phyloP scores from a whole-genome alignment of 2,113 vertebrate species.

The Nothocercus nigrocapillus region DNA sequence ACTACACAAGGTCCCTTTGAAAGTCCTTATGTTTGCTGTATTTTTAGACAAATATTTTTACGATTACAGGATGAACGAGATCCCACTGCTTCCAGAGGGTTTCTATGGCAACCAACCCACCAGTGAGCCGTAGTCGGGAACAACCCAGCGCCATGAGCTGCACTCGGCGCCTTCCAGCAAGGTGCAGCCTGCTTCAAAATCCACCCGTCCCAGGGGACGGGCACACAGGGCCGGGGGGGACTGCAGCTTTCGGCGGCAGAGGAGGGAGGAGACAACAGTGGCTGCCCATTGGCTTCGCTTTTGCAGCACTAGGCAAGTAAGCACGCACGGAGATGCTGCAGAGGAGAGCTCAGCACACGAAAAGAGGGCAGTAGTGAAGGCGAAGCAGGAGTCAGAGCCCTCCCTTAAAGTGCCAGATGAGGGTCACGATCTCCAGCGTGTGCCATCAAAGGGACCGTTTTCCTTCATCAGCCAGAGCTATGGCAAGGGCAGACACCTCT shows the following conservation, averaged over 20 bases:
- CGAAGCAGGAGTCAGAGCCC: rapidly evolving
- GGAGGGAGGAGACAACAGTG: background rate
- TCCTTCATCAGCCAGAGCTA: background rate
- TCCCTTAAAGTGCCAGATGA: background rate
- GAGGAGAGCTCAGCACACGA: background rate
- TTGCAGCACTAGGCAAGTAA: background rate
- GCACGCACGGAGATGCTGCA: background rate
- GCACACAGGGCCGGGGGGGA: too few relatives aligned
- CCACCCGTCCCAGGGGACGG: background rate
- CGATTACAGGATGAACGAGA: slow-evolving; percentile 40
- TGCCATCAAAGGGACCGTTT: background rate
- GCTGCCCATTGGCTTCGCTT: background rate
- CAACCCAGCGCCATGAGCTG: slow-evolving; percentile 9
- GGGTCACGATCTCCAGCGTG: background rate
- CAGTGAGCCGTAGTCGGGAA: slow-evolving; percentile 30
- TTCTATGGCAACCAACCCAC: slow-evolving; percentile 68
- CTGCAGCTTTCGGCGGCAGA: background rate
- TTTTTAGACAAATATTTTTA: slow-evolving; percentile 69
- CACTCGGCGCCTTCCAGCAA: background rate
- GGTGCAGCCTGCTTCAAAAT: background rate
- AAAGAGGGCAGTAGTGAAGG: background rate
- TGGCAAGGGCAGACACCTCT: background rate
- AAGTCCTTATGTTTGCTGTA: slow-evolving; percentile 40
- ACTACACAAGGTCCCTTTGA: slow-evolving; percentile 17
- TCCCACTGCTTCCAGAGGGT: slow-evolving; percentile 31